Conservation (phyloP, 2,888 invertebrate genomes). For the Perdita meconis region DNA sequence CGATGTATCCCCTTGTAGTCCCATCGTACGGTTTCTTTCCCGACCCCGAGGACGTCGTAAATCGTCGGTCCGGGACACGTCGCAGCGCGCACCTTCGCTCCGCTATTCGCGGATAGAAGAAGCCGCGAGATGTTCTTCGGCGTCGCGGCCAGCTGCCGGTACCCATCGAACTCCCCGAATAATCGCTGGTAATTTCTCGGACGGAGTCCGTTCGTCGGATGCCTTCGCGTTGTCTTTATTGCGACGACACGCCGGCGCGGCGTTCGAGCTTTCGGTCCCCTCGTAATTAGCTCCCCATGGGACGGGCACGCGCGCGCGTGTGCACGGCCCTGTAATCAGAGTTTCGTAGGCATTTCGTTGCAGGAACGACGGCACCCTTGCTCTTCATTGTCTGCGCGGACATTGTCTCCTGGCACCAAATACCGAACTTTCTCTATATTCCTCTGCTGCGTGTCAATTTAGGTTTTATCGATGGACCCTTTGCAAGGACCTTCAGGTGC, state of each 20-base stretch:
- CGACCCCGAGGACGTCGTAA: constrained; percentile 64
- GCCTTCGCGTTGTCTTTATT: constrained; percentile 17
- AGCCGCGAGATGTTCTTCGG: constrained; percentile 49
- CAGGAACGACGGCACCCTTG: too few species aligned
- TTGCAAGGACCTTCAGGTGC: too few species aligned
- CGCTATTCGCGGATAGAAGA: constrained; percentile 61
- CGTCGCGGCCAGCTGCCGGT: constrained; percentile 25
- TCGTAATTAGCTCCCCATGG: constrained; percentile 29
- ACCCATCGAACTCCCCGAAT: constrained; percentile 42
- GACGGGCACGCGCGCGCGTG: background rate
- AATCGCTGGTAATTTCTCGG: constrained; percentile 42
- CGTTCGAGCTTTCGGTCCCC: constrained; percentile 16
- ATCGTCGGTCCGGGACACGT: constrained; percentile 52
- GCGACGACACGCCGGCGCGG: background rate
- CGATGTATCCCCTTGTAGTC: constrained; percentile 55
- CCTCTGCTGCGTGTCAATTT: too few species aligned
- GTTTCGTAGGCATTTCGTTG: background rate
- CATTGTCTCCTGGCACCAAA: too few species aligned
- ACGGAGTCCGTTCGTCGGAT: constrained; percentile 8
- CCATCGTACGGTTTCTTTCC: constrained; percentile 59
- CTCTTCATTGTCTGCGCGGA: too few species aligned
- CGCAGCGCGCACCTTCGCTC: constrained; percentile 51
- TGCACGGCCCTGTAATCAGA: background rate
- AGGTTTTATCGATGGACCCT: too few species aligned
- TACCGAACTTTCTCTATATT: too few species aligned